These are phyloP conservation scores for Meloidogyne floridensis DNA, from an alignment of 1,140 invertebrate species.

Conservation along the genomic window DNA sequence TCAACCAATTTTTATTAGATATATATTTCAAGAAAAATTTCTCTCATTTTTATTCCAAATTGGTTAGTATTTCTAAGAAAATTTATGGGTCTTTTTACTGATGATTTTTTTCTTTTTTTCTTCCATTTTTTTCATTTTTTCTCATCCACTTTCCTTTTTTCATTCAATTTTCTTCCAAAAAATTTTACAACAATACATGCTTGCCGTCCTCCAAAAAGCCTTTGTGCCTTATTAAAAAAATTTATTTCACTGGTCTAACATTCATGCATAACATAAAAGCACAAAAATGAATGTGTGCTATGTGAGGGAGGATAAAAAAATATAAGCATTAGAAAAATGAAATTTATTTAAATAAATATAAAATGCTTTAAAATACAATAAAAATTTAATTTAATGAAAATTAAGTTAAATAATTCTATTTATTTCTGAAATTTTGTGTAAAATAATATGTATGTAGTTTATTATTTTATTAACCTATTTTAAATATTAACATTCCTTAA, in stretches of 20 bases:
- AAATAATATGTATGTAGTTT: no score
- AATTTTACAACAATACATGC: neutral
- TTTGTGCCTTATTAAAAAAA: neutral
- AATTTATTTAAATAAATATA: no score
- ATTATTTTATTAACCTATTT: no score
- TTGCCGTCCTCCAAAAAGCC: neutral
- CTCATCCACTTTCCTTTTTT: neutral
- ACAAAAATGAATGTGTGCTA: neutral
- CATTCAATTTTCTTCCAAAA: no score
- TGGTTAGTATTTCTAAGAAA: neutral
- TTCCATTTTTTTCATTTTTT: neutral
- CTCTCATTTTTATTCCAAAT: neutral
- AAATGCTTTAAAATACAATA: no score
- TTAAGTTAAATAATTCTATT: no score
- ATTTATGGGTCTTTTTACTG: neutral
- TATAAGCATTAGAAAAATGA: neutral
- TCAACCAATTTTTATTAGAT: neutral
- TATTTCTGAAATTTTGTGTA: no score
- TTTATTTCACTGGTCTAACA: neutral
- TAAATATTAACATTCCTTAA: no score
- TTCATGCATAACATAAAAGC: conserved; percentile 7
- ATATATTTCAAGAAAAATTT: neutral
- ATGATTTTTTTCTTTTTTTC: neutral
- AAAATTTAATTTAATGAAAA: no score
- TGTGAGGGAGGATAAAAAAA: neutral